Base-by-base conservation (phyloP, 2,888 invertebrate species). In the Laspeyria flexula region DNA sequence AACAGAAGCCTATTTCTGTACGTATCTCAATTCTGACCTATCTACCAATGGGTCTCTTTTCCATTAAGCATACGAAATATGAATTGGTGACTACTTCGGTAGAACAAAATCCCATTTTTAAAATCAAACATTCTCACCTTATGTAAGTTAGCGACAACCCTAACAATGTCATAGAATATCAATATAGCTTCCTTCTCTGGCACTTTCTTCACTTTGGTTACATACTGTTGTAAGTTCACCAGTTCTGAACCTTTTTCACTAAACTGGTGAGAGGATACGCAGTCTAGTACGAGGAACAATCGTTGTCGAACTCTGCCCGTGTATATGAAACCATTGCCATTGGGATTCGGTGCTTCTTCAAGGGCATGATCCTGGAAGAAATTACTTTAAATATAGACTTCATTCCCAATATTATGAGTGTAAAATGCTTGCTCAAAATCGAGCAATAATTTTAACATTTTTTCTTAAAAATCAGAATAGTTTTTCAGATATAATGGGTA, bases 141-240 rank as follows among this genome's bases (percentile, higher is more conserved):
- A 87, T 96, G 96, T 64, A 96, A 91, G 84, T 94, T 94, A 43
- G 95, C 94, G 1, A 96, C 96, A 41, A 96, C 95, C 74, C 94
- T 91, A 31, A 96, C 95, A 65, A 96, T 95, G 80, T 96, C 95
- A 75, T 94, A 94, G 77, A 96, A 96, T 76, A 96, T 95, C 39
- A 95, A 77, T 31, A 96, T 90, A 0, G 96, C 95, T 77, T 96
- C 96, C 67, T 93, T 94, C 76, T 96, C 96, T 0, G 94, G 93
- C 1, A 96, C 93, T 74, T 95, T 96, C 77, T 96, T 96, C 53
- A 96, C 95, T 82, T 94, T 94, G 39, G 96, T 96, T 15, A 96
- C 95, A 76, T 96, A 96, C 72, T 96, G 95, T 73, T 96, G 96
- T 1, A 96, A 86, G 77, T 95, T 96, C 27, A 95, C 93, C 15